phyloP scores from a whole-genome alignment of 2,888 invertebrate genomes.

The Drosophila anomelani region DNA sequence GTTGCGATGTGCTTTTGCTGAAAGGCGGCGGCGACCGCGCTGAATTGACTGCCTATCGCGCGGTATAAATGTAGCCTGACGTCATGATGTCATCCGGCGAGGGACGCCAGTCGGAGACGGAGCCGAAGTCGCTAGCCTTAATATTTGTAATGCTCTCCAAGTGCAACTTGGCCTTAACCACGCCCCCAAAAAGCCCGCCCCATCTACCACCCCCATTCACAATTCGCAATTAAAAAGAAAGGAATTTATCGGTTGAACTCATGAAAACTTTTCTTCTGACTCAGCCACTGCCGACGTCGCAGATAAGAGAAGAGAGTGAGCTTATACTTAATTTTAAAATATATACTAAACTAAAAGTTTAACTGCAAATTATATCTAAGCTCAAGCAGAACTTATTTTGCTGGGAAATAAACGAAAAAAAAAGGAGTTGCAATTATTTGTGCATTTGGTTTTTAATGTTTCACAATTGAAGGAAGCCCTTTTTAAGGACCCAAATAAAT shows the following conservation, averaged over 20 bases:
- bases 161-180: slow-evolving; percentile 42
- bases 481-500: neutral
- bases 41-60: slow-evolving; percentile 26
- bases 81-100: slow-evolving; percentile 59
- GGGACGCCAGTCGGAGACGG: neutral
- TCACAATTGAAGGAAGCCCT: neutral
- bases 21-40: slow-evolving; percentile 24
- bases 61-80: slow-evolving; percentile 51
- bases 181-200: slow-evolving; percentile 10
- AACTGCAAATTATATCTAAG: neutral
- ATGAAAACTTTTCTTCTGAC: slow-evolving; percentile 19
- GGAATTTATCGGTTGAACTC: slow-evolving; percentile 13
- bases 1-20: slow-evolving; percentile 29
- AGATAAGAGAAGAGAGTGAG: slow-evolving; percentile 6
- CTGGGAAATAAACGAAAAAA: neutral
- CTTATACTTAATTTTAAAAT: neutral
- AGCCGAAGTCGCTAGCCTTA: slow-evolving; percentile 12
- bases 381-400: neutral
- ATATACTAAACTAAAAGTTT: neutral
- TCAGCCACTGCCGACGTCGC: slow-evolving; percentile 11
- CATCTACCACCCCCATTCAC: neutral
- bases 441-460: neutral
- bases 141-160: slow-evolving; percentile 28
- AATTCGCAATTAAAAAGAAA: slow-evolving; percentile 40
- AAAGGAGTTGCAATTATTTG: neutral